Evolutionary conservation across 1,140 invertebrate species (phyloP), one percentile per base, ranked within the genome.

Genomic region (Aricia agestis): DNA sequence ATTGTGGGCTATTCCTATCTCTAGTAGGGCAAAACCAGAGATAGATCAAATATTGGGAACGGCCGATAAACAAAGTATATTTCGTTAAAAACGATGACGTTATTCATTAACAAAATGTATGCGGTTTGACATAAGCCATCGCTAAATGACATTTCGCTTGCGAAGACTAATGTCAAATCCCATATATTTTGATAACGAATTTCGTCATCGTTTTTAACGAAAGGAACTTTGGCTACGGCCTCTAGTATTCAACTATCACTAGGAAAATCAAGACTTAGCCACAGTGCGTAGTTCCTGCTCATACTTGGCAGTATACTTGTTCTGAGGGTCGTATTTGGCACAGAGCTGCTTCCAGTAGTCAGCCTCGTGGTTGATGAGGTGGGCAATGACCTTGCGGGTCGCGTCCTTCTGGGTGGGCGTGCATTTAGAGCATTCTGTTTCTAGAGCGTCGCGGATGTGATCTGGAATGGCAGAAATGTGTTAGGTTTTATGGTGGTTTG

Each of bases 381-480:
- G 87, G 15, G 76, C 77, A 66, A 94, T 88, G 2, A 95, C 92
- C 76, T 93, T 93, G 25, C 93, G 87, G 9, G 92, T 86, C 7
- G 91, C 91, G 0, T 84, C 73, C 52, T 82, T 92, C 73, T 95
- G 94, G 45, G 89, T 25, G 1, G 93, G 89, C 13, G 91, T 93
- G 69, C 94, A 95, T 78, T 94, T 94, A 6, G 65, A 75, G 76
- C 95, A 95, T 1, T 93, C 92, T 7, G 92, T 94, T 70, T 92
- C 84, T 6, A 95, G 69, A 1, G 94, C 94, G 42, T 95, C 94
- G 0, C 92, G 92, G 19, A 95, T 84, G 9, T 78, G 76, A 15
- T 65, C 81, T 82, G 66, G 17, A 72, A 66, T 45, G 25, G 6
- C 6, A 42, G 13, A 52, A 52, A 52, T 15, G 1, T 9, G 45